Base-by-base conservation (phyloP, 1,140 invertebrate genomes). In the Scaptomyza graminum region DNA sequence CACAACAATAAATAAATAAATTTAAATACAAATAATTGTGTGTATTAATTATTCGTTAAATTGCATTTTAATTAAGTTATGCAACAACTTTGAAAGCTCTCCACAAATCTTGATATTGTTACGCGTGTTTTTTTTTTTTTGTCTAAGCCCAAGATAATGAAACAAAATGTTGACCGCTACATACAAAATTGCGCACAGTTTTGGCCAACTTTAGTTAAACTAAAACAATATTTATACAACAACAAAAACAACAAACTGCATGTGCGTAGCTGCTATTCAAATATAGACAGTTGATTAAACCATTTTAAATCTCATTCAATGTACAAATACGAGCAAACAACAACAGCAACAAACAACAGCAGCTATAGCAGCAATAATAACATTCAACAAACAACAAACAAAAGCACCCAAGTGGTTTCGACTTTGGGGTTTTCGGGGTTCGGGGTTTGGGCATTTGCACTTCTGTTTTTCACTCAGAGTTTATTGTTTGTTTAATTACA, bases 401-500 rank as follows among this genome's bases (percentile, higher is more conserved):
- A 80, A 51, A 71, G 49, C 74, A 71, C 70, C 73, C 70, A 62
- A 78, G 70, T 82, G 77, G 83, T 50, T 55, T 54, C 39, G 51
- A 49, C 44, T 59, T 65, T 68, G 25, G 61, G 65, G 65, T 57
- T 63, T 55, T 60, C 46, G 28, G 49, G 56, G 18, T 28, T 57
- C 7, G 34, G 18, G 31, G 47, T 31, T 7, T 31, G 28, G 28
- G 46, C 41, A 34, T 57, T 64, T 63, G 43, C 50, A 63, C 46
- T 56, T 47, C 6, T 46, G 15, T 49, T 54, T 59, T 59, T 55
- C 59, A 56, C 52, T 49, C 61, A 39, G 68, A 68, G 51, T 78
- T 84, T 84, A 88, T 82, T 85, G 76, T 82, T 87, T 85, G 75
- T 87, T 85, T 85, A 85, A 85, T 85, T 87, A 87, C 82, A 76